Conservation (phyloP, 2,113 vertebrate genomes). For the Entosphenus tridentatus region DNA sequence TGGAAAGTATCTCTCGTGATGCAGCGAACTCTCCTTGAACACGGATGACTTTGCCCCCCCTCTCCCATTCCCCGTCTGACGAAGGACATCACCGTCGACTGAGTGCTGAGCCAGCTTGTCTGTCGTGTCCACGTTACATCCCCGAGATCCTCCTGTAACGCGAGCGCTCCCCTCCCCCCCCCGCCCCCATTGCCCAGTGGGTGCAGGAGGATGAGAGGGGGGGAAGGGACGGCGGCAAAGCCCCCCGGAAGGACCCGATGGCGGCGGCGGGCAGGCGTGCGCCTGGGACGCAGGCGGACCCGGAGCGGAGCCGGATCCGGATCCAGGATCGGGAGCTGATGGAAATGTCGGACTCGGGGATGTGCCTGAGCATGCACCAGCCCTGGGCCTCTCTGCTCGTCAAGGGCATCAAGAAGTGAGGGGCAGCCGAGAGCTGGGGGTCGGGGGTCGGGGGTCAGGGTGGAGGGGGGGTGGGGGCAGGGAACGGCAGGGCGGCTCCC, state of each 20-base stretch:
- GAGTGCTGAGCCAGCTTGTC: no score
- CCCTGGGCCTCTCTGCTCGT: conserved; percentile 81
- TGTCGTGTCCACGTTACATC: no score
- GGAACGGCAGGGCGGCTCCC: no score
- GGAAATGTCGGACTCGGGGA: conserved; percentile 69
- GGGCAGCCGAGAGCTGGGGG: neutral
- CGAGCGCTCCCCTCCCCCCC: neutral
- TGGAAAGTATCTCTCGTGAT: no score
- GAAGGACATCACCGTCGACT: no score
- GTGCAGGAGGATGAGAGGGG: conserved; percentile 15
- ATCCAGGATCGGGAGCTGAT: conserved; percentile 77
- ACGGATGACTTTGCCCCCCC: no score
- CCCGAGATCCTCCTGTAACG: no score
- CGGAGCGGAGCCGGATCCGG: conserved; percentile 29
- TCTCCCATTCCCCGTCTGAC: no score
- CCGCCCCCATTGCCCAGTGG: conserved; percentile 30
- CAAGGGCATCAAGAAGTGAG: conserved; percentile 64
- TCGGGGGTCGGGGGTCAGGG: no score
- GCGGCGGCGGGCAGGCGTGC: conserved; percentile 6
- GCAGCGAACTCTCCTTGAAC: no score
- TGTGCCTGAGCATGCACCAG: conserved; percentile 93
- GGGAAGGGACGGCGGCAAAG: conserved; percentile 26
- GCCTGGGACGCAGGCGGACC: conserved; percentile 8
- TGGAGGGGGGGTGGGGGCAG: no score
- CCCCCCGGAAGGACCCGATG: conserved; percentile 14